phyloP scores from a whole-genome alignment of 2,113 vertebrate species.

The Zosterops hypoxanthus region DNA sequence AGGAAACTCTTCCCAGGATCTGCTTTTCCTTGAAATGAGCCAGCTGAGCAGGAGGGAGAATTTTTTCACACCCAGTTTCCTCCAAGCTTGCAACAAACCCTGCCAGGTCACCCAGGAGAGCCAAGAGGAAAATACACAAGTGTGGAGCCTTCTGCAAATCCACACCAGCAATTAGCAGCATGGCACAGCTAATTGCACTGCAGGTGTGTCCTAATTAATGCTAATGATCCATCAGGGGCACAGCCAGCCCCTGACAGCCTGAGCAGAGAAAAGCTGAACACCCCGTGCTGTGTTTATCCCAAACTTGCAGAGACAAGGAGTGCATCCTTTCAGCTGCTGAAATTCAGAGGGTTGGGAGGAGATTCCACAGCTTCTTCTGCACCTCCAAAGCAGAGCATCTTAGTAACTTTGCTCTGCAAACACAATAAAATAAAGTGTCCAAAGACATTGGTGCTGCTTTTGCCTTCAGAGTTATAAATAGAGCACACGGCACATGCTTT shows the following conservation, averaged over 20 bases:
- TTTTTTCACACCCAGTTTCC: neutral
- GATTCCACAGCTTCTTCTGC: neutral
- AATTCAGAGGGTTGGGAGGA: neutral
- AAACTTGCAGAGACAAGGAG: neutral
- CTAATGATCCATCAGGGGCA: neutral
- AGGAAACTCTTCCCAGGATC: neutral
- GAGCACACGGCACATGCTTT: fast-evolving
- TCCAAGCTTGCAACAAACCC: neutral
- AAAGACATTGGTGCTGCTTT: neutral
- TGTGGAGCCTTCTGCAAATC: neutral
- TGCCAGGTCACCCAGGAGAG: neutral
- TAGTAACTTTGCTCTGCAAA: neutral
- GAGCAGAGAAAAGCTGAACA: neutral
- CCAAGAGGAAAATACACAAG: neutral
- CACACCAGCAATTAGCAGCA: neutral
- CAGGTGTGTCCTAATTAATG: neutral
- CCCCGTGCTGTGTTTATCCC: neutral
- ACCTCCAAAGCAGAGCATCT: neutral
- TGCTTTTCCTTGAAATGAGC: neutral
- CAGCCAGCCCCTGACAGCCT: neutral
- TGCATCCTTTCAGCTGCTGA: neutral
- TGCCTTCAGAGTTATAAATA: neutral
- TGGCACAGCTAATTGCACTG: neutral
- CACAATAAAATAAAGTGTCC: neutral
- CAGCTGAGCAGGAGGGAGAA: neutral